Conservation (phyloP, 2,797 vertebrate species). For the Acomys russatus region DNA sequence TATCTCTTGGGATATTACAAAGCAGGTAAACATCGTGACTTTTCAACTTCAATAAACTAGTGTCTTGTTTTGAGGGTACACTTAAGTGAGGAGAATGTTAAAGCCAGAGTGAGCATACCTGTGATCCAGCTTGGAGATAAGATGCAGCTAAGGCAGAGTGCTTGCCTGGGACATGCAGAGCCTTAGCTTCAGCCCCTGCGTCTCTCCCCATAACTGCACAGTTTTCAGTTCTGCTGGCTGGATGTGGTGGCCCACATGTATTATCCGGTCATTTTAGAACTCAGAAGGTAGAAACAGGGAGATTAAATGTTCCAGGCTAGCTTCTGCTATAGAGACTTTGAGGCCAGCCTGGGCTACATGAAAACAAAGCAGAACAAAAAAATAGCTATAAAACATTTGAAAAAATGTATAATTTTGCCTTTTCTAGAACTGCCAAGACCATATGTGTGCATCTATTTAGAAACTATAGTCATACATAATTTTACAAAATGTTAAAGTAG, state of each 20-base stretch:
- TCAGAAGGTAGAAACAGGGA: not conserved
- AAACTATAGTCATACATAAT: not conserved
- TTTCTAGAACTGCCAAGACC: not conserved
- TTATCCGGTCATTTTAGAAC: not conserved
- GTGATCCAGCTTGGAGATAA: not conserved
- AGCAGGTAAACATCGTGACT: not conserved
- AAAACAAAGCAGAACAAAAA: not conserved
- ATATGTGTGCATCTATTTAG: slow-evolving; percentile 9
- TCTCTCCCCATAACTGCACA: not conserved
- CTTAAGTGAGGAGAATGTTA: not conserved
- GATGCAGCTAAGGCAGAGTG: not conserved
- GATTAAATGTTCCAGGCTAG: not conserved
- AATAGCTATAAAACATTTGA: slow-evolving; percentile 5
- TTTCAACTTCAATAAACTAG: slow-evolving; percentile 21
- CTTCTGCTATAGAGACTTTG: not conserved
- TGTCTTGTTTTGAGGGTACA: not conserved
- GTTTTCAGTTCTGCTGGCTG: not conserved
- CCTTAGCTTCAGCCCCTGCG: not conserved
- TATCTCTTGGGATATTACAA: not conserved
- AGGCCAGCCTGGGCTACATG: not conserved
- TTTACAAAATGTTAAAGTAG: slow-evolving; percentile 30
- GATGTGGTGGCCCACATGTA: not conserved
- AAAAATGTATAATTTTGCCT: slow-evolving; percentile 32
- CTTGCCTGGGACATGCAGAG: not conserved
- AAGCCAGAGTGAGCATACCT: not conserved